Evolutionary conservation across 2,888 invertebrate genomes (phyloP).

Genomic region (Apamea epomidion): DNA sequence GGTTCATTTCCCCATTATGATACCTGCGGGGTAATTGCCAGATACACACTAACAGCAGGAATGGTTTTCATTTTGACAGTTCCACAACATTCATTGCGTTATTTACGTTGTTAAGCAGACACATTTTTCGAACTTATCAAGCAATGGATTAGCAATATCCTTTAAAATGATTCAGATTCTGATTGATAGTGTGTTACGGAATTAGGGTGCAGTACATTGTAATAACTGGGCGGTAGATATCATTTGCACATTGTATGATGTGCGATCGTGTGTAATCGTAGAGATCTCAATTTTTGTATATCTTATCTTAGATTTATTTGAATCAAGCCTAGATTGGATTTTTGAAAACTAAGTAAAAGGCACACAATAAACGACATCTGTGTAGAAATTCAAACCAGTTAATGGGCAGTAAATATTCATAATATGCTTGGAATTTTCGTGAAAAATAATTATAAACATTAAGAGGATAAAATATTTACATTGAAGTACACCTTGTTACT

Average conservation of each 20-base stretch:
- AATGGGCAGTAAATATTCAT: slow-evolving; percentile 24
- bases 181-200: too few species aligned
- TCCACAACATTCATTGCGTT: too few species aligned
- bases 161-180: too few species aligned
- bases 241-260: not conserved
- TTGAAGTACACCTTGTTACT: not conserved
- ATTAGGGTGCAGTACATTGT: not conserved
- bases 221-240: too few species aligned
- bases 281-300: too few species aligned
- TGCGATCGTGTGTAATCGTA: not conserved
- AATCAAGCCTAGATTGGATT: not conserved
- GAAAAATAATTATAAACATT: slow-evolving; percentile 25
- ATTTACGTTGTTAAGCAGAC: too few species aligned
- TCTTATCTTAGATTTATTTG: not conserved
- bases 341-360: not conserved
- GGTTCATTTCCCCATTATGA: not conserved
- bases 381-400: not conserved
- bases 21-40: too few species aligned
- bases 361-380: not conserved
- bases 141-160: too few species aligned
- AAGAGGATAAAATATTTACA: slow-evolving; percentile 3
- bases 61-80: too few species aligned
- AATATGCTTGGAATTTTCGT: slow-evolving; percentile 17
- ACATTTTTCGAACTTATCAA: too few species aligned
- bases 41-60: too few species aligned